Evolutionary conservation across 2,888 invertebrate genomes (phyloP), one percentile per base, ranked within the genome.

Genomic region (Lumbricus terrestris): DNA sequence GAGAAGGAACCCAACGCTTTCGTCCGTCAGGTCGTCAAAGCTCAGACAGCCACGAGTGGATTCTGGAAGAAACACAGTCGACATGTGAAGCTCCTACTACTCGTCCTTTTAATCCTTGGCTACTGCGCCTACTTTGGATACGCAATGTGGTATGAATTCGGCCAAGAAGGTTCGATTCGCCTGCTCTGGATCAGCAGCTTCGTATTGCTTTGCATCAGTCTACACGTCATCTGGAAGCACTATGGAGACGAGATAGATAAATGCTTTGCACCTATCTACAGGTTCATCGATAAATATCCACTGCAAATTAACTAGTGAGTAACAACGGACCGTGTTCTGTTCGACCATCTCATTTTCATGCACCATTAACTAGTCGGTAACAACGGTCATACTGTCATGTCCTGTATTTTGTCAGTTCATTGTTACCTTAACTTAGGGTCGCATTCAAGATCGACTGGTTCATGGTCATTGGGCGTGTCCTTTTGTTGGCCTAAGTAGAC

Each of bases 51-150:
- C 1, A 23, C 88, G 29, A 85, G 47, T 47, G 20, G 29, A 37
- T 90, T 85, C 83, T 91, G 88, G 90, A 37, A 54, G 37, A 82
- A 89, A 54, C 35, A 91, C 82, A 82, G 82, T 33, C 37, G 40
- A 23, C 37, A 47, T 54, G 42, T 91, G 16, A 91, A 91, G 83
- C 11, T 82, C 18, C 13, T 69, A 11, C 18, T 91, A n/a, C 29
- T 89, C 13, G 88, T 88, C 29, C 40, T 88, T 0, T n/a, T 82
- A 38, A 40, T 92, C 40, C 82, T 89, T 16, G 91, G 69, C 23
- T 94, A 93, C 90, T 91, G 92, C n/a, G 93, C 92, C 3, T 94
- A 94, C 91, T 94, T 94, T 89, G 92, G 90, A 29, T 94, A 92
- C 90, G 93, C 93, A 11, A 93, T 94, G 93, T 90, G 69, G 23